Evolutionary conservation across 1,140 invertebrate species (phyloP), one percentile per base, ranked within the genome.

Genomic region (Euborellia annulipes): DNA sequence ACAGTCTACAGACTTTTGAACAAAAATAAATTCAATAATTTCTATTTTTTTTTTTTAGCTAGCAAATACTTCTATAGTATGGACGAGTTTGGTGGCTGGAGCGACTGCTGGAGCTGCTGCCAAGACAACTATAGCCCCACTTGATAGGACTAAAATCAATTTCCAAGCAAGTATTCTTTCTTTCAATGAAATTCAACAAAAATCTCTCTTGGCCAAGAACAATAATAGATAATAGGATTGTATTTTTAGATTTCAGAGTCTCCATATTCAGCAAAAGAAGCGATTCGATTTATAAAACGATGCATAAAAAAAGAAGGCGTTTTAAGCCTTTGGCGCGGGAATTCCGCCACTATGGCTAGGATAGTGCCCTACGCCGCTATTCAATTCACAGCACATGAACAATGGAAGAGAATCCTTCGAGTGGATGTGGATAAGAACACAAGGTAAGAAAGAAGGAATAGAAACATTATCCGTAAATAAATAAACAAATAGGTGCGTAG

Each of bases 121-220:
- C 3, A 98, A 98, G 69, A 94, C 93, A 0, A 75, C 78, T 9
- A 97, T 98, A 55, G 95, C 95, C 2, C 95, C 95, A 2, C 66
- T 98, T 14, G 95, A 98, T 68, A 70, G 95, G 47, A 92, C 91
- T 43, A 98, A 98, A 74, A 98, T 98, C 44, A 92, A 93, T 71
- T 98, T 98, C 66, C 94, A 98, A 79, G 70, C 80, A 63, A 64
- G 58, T 61, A 27, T 27, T 27, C 11, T 27, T 27, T 27, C 23
- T n/a, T n/a, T 34, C 32, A 34, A 34, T 34, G 9, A 34, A 9
- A n/a, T n/a, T 34, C 9, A n/a, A n/a, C n/a, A 9, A 9, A 34
- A 34, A 9, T 9, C 9, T 34, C 32, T 9, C n/a, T 34, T 34
- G 9, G n/a, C n/a, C n/a, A n/a, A n/a, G n/a, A n/a, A n/a, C 23